These are phyloP conservation scores for Willowsia nigromaculata DNA, from an alignment of 2,888 invertebrate genomes.

Conservation along the genomic window DNA sequence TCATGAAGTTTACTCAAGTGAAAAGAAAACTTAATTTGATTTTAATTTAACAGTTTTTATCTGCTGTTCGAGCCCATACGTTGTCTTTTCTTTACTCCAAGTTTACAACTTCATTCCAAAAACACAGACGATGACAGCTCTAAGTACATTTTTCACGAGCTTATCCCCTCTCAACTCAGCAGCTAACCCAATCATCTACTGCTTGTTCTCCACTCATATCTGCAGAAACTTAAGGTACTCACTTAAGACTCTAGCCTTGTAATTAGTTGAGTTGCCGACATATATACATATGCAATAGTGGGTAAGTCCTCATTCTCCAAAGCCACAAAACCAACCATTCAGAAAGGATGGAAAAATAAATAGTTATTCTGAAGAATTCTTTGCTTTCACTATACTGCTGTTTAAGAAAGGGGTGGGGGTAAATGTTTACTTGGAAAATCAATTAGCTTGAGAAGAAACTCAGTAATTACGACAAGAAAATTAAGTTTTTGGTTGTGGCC, in stretches of 20 bases:
- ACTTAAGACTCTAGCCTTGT: too few relatives aligned
- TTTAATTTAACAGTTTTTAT: conserved; percentile 92
- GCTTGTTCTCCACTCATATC: conserved; percentile 93
- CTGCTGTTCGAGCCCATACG: conserved; percentile 96
- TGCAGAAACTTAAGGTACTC: conserved; percentile 90
- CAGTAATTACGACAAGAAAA: background rate
- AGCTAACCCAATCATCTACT: conserved; percentile 96
- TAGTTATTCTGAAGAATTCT: too few relatives aligned
- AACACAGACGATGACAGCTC: conserved; percentile 90
- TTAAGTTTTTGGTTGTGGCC: background rate
- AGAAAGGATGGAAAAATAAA: too few relatives aligned
- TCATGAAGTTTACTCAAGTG: too few relatives aligned
- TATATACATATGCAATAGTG: too few relatives aligned
- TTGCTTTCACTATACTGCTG: too few relatives aligned
- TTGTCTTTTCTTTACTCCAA: conserved; percentile 94
- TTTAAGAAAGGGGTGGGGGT: background rate
- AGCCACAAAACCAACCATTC: too few relatives aligned
- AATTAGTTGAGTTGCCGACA: too few relatives aligned
- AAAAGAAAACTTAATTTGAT: too few relatives aligned
- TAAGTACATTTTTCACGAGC: conserved; percentile 94
- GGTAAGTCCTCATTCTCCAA: too few relatives aligned
- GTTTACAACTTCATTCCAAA: conserved; percentile 90
- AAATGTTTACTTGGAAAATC: background rate
- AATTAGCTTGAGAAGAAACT: background rate
- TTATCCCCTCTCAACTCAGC: conserved; percentile 95